Base-by-base conservation (phyloP, 2,797 vertebrate species). In the Hypotaenidia philippensis region DNA sequence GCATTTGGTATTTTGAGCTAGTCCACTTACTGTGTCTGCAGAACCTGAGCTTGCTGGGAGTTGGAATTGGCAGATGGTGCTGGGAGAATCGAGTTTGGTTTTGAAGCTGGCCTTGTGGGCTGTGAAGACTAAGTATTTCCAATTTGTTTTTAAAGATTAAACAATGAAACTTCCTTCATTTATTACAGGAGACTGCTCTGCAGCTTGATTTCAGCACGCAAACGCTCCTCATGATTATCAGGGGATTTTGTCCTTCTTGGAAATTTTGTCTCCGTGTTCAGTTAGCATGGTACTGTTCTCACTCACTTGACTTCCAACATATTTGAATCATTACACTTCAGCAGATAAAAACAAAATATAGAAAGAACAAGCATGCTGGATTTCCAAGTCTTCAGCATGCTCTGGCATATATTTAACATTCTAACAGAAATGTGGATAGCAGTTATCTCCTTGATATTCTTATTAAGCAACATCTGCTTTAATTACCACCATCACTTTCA, bases 31-130 rank as follows among this genome's bases (percentile, higher is more conserved):
- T 55, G 6, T 36, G 45, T 59, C 21, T 71, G 44, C 40, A 45
- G n/a, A 85, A 13, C 41, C 5, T 5, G 6, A 83, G 1, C 9
- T 40, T 76, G 26, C 41, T 72, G 26, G 26, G 76, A 61, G 13
- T 34, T 32, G 26, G 36, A 20, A 22, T 7, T 53, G 53, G 14
- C 44, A 74, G 34, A 52, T 27, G 19, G 13, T 9, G 2, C 27
- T n/a, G 0, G 0, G 57, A 40, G 26, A 78, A 53, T 29, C 66
- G 5, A 9, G 5, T 61, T 72, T n/a, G 3, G 0, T 61, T 76
- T 79, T 77, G 5, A 66, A 85, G 31, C 36, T 63, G 40, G 5
- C 47, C 32, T 41, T 61, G 6, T 22, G 26, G 18, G 36, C 41
- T 74, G 6, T 66, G 36, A 60, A 92, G 55, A 52, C 10, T 52